Conservation (phyloP, 2,113 vertebrate genomes). For the Pangasianodon hypophthalmus region DNA sequence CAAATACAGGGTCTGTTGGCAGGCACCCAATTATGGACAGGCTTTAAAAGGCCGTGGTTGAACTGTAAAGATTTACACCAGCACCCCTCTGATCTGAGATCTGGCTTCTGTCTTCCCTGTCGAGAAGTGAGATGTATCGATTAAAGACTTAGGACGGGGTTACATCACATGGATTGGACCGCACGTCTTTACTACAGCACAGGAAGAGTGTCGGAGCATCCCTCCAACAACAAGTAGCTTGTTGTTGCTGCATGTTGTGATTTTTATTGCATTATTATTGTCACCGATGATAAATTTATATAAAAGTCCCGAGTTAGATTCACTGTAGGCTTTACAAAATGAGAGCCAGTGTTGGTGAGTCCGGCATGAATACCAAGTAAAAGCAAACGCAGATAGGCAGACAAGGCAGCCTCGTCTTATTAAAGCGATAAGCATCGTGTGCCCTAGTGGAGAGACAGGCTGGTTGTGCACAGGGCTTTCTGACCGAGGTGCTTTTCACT, state of each 20-base stretch:
- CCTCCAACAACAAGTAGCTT: conserved; percentile 16
- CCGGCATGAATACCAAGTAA: conserved; percentile 43
- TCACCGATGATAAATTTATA: background rate
- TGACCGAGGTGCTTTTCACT: conserved; percentile 51
- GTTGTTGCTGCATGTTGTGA: background rate
- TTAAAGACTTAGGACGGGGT: conserved; percentile 77
- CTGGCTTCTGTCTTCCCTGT: conserved; percentile 74
- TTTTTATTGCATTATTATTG: background rate
- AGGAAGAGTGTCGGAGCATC: conserved; percentile 34
- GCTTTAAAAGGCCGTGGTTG: conserved; percentile 76
- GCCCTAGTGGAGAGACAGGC: conserved; percentile 40
- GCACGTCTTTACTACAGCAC: conserved; percentile 44
- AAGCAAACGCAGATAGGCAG: conserved; percentile 52
- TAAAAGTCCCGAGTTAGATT: conserved; percentile 2
- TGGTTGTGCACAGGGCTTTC: conserved; percentile 45
- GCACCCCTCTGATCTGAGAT: conserved; percentile 76
- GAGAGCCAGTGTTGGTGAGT: conserved; percentile 20
- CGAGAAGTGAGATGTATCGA: conserved; percentile 78
- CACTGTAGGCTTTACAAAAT: conserved; percentile 15
- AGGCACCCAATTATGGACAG: conserved; percentile 73
- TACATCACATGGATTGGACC: conserved; percentile 68
- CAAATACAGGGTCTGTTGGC: conserved; percentile 68
- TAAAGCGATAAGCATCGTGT: conserved; percentile 57
- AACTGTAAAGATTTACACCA: conserved; percentile 79
- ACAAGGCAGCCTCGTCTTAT: conserved; percentile 48